Evolutionary conservation across 92 coral and sea anemone species (phyloP).

Genomic region (Epizoanthus rinbou): DNA sequence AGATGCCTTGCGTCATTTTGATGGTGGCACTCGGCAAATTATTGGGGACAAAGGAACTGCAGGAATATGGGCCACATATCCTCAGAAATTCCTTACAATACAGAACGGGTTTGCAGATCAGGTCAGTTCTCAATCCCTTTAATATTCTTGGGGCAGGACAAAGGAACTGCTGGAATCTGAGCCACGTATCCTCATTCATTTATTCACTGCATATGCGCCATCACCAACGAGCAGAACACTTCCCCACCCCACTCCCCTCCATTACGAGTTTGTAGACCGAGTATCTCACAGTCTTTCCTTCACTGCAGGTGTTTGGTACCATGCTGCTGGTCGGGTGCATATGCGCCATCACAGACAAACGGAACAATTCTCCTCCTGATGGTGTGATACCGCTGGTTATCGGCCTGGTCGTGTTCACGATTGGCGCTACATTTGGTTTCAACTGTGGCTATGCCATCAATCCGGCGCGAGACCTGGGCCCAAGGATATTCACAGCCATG

Average conservation of each 20-base stretch:
- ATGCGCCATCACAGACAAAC: slow-evolving; percentile 71
- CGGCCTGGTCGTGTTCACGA: slow-evolving; percentile 84
- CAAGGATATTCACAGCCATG: slow-evolving; percentile 73
- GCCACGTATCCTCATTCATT: slow-evolving; percentile 30
- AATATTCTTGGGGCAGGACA: background rate
- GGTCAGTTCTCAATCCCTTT: no score
- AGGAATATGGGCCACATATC: no score
- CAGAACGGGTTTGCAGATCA: no score
- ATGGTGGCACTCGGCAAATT: no score
- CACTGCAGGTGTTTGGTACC: slow-evolving; percentile 61
- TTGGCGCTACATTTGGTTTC: slow-evolving; percentile 84
- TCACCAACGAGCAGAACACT: slow-evolving; percentile 14
- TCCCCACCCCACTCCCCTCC: background rate
- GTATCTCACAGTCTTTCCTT: background rate
- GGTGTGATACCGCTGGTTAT: slow-evolving; percentile 74
- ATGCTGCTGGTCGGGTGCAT: slow-evolving; percentile 71
- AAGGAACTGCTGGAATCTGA: slow-evolving; percentile 31
- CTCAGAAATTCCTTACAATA: no score
- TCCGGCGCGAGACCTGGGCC: slow-evolving; percentile 94
- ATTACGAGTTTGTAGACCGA: background rate
- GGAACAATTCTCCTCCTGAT: slow-evolving; percentile 70
- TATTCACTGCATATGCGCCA: slow-evolving; percentile 8
- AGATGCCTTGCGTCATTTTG: no score
- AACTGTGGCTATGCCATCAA: slow-evolving; percentile 92
- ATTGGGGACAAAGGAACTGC: no score